These are phyloP conservation scores for Rhadina sibilatrix DNA, from an alignment of 2,113 vertebrate species.

Conservation along the genomic window DNA sequence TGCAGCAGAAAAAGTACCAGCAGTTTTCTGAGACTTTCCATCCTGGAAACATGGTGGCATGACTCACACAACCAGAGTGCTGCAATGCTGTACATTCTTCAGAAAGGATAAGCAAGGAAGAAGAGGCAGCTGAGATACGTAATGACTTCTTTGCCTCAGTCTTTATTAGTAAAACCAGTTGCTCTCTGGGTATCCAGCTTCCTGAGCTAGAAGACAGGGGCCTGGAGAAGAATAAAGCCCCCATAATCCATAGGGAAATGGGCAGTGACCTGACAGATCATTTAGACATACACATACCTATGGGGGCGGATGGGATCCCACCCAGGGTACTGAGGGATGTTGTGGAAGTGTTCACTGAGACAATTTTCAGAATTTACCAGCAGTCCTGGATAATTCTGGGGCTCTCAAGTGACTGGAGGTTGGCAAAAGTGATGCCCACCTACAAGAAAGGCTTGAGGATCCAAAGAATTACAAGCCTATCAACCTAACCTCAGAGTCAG, in stretches of 20 bases:
- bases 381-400: background rate
- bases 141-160: background rate
- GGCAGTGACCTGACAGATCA: background rate
- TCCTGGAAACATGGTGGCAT: background rate
- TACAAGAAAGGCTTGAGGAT: background rate
- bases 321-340: background rate
- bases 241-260: background rate
- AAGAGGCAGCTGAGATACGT: background rate
- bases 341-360: background rate
- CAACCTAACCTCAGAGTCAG: background rate
- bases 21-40: background rate
- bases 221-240: background rate
- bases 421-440: background rate
- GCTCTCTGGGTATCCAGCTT: background rate
- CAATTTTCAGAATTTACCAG: background rate
- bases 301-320: background rate
- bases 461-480: background rate
- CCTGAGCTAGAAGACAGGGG: background rate
- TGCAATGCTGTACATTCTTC: background rate
- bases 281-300: background rate
- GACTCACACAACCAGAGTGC: background rate
- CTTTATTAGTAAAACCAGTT: background rate
- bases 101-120: background rate
- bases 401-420: background rate
- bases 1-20: background rate